A percentile compares a stretch with the other conserved stretches of the same genome.
These are phyloP conservation scores for Aegithalos caudatus DNA, from an alignment of 2,113 vertebrate species.

Conservation along the genomic window DNA sequence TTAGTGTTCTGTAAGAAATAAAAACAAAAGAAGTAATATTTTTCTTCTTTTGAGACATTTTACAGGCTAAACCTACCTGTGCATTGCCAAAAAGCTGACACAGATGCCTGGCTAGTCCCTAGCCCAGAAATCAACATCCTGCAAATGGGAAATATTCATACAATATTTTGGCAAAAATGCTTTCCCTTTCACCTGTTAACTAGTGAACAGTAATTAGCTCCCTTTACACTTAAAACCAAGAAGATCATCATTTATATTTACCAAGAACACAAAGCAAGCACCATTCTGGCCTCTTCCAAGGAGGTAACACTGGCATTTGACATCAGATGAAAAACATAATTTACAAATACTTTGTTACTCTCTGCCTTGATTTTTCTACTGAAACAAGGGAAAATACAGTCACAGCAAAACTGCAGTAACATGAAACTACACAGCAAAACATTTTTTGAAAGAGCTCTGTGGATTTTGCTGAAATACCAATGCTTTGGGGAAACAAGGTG, in stretches of 20 bases:
- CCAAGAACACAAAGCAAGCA: background rate
- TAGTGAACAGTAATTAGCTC: background rate
- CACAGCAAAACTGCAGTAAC: background rate
- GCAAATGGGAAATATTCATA: background rate
- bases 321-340: background rate
- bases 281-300: background rate
- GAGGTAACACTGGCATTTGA: slow-evolving; percentile 20
- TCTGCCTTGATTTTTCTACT: slow-evolving; percentile 18
- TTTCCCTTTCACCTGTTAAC: background rate
- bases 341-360: slow-evolving; percentile 3
- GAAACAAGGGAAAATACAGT: background rate
- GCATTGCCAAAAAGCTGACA: background rate
- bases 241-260: background rate
- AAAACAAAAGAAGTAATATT: background rate
- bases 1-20: background rate
- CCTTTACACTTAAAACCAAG: slow-evolving; percentile 10
- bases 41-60: background rate
- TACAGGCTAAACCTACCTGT: background rate
- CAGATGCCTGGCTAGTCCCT: background rate
- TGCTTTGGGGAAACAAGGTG: background rate
- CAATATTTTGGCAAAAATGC: background rate
- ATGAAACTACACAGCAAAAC: background rate
- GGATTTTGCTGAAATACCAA: background rate
- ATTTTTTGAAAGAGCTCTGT: background rate
- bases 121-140: background rate